phyloP scores from a whole-genome alignment of 2,797 vertebrate species.

The Myotis myotis region DNA sequence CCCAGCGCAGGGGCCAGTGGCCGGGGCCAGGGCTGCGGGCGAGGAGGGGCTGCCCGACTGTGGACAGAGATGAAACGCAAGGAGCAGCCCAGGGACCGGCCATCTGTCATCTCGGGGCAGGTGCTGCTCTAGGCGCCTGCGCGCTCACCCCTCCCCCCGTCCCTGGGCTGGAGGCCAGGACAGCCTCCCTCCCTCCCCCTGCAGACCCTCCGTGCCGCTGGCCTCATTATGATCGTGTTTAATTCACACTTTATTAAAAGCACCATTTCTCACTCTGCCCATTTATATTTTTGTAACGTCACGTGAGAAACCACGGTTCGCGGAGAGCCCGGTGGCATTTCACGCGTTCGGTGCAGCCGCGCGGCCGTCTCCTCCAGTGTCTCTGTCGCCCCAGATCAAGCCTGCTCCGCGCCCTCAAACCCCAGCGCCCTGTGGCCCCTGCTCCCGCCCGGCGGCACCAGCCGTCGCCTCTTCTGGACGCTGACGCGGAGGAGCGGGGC shows the following conservation, averaged over 20 bases:
- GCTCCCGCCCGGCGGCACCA: background rate
- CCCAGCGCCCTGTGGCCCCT: fast-evolving
- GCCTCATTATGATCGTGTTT: no score
- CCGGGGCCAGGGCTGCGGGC: no score
- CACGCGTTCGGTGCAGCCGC: fast-evolving
- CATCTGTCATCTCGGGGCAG: background rate
- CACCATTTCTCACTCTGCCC: fast-evolving
- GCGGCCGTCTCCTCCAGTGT: fast-evolving
- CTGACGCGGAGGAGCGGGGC: background rate
- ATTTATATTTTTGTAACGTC: no score
- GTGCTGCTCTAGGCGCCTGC: background rate
- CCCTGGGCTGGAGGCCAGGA: fast-evolving
- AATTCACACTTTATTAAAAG: background rate
- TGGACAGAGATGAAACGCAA: background rate
- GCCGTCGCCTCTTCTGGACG: background rate
- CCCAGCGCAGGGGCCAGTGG: background rate
- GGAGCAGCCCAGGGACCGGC: background rate
- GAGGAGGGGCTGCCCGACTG: fast-evolving
- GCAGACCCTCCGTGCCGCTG: fast-evolving
- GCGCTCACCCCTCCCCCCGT: fast-evolving
- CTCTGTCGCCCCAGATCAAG: background rate
- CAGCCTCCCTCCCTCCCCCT: no score
- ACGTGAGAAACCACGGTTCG: no score
- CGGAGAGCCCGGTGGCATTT: fast-evolving
- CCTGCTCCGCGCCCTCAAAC: background rate